These are phyloP conservation scores for Calameuta filiformis DNA, from an alignment of 2,888 invertebrate species.

Conservation along the genomic window DNA sequence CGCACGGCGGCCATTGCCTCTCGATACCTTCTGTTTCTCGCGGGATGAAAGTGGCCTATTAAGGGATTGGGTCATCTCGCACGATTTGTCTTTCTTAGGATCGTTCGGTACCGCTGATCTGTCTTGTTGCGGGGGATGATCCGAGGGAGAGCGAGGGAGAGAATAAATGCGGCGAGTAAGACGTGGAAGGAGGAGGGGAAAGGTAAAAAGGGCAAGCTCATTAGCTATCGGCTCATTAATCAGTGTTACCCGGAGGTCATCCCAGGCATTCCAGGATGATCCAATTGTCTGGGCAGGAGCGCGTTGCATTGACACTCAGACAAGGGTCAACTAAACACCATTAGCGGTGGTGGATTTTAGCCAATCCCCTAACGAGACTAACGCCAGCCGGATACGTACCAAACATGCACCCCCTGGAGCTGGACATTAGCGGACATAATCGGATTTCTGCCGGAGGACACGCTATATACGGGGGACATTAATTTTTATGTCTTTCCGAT, in stretches of 20 bases:
- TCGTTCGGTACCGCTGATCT: not conserved
- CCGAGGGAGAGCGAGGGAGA: not conserved
- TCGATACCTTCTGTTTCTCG: constrained; percentile 12
- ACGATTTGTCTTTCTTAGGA: constrained; percentile 17
- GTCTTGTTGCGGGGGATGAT: not conserved
- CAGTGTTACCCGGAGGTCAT: constrained; percentile 12
- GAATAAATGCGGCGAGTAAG: not conserved
- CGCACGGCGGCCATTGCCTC: not conserved
- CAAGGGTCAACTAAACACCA: constrained; percentile 50
- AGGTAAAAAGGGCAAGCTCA: constrained; percentile 14
- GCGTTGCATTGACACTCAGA: constrained; percentile 40
- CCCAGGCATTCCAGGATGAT: constrained; percentile 17
- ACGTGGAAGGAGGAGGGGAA: not conserved
- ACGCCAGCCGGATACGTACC: constrained; percentile 23
- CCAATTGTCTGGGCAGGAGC: constrained; percentile 24
- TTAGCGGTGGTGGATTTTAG: constrained; percentile 44
- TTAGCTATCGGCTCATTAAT: constrained; percentile 24
- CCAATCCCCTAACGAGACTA: constrained; percentile 36
- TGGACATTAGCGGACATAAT: constrained; percentile 35
- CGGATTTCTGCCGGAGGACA: constrained; percentile 32
- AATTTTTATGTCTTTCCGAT: constrained; percentile 39
- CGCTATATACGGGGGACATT: constrained; percentile 26
- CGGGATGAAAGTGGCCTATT: constrained; percentile 17
- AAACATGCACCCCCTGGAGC: constrained; percentile 24
- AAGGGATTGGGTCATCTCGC: constrained; percentile 16